A percentile compares a stretch with the other conserved stretches of the same genome.
Conservation (phyloP, 2,888 invertebrate species). For the Eristalis tenax region DNA sequence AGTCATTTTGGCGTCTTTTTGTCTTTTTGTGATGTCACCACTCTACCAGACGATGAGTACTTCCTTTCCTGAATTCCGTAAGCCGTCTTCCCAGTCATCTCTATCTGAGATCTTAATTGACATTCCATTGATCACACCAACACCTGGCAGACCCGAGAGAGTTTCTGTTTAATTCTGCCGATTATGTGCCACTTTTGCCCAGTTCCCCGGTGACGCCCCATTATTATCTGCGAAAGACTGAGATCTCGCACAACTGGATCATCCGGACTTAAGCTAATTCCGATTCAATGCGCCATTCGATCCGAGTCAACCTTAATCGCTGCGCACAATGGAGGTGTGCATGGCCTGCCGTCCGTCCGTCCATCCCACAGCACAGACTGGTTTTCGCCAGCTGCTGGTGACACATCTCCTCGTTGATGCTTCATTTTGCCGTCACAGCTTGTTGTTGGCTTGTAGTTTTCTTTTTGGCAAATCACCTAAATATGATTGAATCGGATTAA, state of each 20-base stretch:
- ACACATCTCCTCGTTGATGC: background rate
- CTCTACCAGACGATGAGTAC: too few species aligned
- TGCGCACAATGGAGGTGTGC: background rate
- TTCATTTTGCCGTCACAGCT: background rate
- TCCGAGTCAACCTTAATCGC: slow-evolving; percentile 29
- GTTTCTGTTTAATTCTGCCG: background rate
- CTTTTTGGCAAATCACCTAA: slow-evolving; percentile 42
- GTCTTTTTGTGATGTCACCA: too few species aligned
- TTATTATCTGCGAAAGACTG: background rate
- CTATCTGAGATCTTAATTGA: background rate
- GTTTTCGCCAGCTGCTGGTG: background rate
- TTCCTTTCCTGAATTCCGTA: too few species aligned
- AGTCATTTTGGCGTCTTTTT: too few species aligned
- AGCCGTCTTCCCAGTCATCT: background rate
- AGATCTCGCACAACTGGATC: slow-evolving; percentile 11
- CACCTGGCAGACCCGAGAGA: too few species aligned
- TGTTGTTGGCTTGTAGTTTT: background rate
- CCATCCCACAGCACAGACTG: background rate
- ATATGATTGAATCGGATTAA: slow-evolving; percentile 38
- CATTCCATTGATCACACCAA: background rate
- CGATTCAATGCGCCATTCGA: slow-evolving; percentile 21
- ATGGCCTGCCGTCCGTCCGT: background rate
- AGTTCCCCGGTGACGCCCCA: background rate
- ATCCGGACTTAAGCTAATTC: slow-evolving; percentile 37
- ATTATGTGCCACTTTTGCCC: background rate